Evolutionary conservation across 2,797 vertebrate genomes (phyloP).

Genomic region (Babyrousa celebensis): DNA sequence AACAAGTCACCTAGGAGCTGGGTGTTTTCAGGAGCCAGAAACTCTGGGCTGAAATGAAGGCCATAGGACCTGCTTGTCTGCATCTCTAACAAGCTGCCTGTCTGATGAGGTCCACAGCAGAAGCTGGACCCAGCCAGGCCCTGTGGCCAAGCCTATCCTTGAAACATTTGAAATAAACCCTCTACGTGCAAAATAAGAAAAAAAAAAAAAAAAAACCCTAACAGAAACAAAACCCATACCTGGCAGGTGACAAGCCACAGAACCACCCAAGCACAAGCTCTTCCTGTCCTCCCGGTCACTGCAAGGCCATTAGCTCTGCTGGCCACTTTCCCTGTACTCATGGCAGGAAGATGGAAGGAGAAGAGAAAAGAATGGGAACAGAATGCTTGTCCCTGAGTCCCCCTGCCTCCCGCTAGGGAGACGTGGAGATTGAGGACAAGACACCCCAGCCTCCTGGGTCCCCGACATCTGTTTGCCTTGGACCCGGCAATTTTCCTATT

Average conservation of each 20-base stretch:
- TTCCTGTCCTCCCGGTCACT: rapidly evolving
- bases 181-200: background rate
- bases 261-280: background rate
- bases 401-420: background rate
- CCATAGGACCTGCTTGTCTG: background rate
- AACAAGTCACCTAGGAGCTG: background rate
- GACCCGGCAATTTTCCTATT: background rate
- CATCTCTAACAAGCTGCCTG: background rate
- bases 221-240: background rate
- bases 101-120: background rate
- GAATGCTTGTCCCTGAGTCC: background rate
- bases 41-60: background rate
- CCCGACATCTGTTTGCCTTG: rapidly evolving
- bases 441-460: background rate
- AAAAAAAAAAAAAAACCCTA: background rate
- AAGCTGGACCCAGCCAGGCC: background rate
- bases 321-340: rapidly evolving
- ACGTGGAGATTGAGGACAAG: background rate
- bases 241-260: background rate
- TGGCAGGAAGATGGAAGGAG: background rate
- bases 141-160: background rate
- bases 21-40: background rate
- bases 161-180: background rate
- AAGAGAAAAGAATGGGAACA: background rate
- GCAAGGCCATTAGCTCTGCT: background rate